Percentiles rank a stretch among this genome's conserved stretches.
Conservation (phyloP, 2,888 invertebrate genomes). For the Gymnoscelis rufifasciata region DNA sequence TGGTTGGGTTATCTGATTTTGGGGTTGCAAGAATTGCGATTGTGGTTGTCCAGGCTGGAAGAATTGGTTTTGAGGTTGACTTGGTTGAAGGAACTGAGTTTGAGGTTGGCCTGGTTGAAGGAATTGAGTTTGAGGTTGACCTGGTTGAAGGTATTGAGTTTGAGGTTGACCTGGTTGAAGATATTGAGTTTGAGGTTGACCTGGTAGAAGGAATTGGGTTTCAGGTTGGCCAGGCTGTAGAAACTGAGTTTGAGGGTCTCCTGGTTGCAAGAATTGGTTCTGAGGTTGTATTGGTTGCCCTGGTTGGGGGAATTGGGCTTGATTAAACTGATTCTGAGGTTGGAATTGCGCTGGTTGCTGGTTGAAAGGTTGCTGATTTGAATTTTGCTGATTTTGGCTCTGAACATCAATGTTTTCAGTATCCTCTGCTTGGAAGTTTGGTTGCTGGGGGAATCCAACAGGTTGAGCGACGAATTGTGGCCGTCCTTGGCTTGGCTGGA, state of each 20-base stretch:
- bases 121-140: conserved; percentile 1
- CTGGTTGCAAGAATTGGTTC: conserved; percentile 16
- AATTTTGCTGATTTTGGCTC: conserved; percentile 6
- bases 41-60: conserved; percentile 22
- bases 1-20: conserved; percentile 8
- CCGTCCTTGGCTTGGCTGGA: conserved; percentile 22
- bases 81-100: conserved; percentile 7
- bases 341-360: conserved; percentile 29
- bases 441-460: conserved; percentile 28
- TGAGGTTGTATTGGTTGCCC: conserved; percentile 17
- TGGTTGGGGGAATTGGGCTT: conserved; percentile 17
- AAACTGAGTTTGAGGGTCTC: conserved; percentile 16
- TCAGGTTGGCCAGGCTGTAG: conserved; percentile 17
- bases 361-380: conserved; percentile 25
- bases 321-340: conserved; percentile 21
- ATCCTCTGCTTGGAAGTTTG: conserved; percentile 25
- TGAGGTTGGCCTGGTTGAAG: conserved; percentile 6
- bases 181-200: conserved; percentile 18
- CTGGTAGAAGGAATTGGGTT: conserved; percentile 10
- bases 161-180: conserved; percentile 16
- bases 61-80: conserved; percentile 13
- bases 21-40: conserved; percentile 19
- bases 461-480: conserved; percentile 42
- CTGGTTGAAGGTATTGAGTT: conserved; percentile 13
- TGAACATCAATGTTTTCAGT: conserved; percentile 1